Base-by-base conservation (phyloP, 1,140 invertebrate species). In the Vanessa tameamea region DNA sequence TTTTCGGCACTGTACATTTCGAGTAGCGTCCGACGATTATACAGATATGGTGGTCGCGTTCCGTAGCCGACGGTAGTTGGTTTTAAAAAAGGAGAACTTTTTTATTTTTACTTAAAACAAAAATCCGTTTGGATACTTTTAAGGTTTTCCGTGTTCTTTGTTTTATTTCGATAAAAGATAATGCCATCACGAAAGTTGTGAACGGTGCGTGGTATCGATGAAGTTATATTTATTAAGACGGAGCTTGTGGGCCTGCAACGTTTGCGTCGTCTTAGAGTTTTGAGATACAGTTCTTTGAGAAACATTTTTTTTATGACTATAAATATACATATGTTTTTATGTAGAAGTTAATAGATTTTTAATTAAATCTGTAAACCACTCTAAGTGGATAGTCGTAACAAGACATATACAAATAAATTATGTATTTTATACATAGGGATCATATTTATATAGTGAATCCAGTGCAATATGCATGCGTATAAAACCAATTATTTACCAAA, bases 21-120 rank as follows among this genome's bases (percentile, higher is more conserved):
- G 88, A 85, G 90, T 91, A 90, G 89, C 89, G 87, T 88, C 85
- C 78, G 78, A 84, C 86, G 90, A 91, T 92, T 86, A 84, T 81
- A 79, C 83, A 78, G 88, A 90, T 92, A 92, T 85, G 87, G 86
- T 83, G 82, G 76, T 80, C 79, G 89, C 87, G 89, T 88, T 90
- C 87, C 80, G 64, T 83, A 76, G 81, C 81, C 88, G 88, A 87
- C 90, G 85, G 89, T 92, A 92, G 90, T 92, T 89, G 82, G 78
- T 78, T 86, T 82, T 82, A 87, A 89, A 86, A 88, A 86, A 82
- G 73, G 76, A 79, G 75, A 69, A 64, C 70, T 82, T 86, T 87
- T 85, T 83, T 79, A 77, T 86, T 88, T 84, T 82, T 81, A 76
- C 77, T 81, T 69, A 79, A 81, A 82, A 87, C 82, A 90, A 89